Evolutionary conservation across 1,140 invertebrate genomes (phyloP).

Genomic region (Steinernema feltiae): DNA sequence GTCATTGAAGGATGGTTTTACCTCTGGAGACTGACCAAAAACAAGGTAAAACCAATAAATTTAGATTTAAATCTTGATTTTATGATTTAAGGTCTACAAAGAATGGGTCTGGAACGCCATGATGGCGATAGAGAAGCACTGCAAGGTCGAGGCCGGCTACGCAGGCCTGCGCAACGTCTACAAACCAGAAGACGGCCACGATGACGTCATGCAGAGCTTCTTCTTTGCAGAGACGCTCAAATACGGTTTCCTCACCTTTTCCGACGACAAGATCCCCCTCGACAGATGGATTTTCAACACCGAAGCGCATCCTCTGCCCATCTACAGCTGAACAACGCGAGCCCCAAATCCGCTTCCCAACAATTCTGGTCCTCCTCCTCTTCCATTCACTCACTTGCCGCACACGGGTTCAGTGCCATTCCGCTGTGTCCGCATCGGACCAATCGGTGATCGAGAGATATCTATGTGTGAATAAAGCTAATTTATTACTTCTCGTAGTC

Average conservation of each 20-base stretch:
- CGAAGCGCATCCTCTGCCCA: constrained; percentile 82
- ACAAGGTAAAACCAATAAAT: constrained; percentile 63
- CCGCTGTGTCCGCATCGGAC: no score
- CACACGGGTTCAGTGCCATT: no score
- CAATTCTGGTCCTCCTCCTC: no score
- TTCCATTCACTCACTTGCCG: no score
- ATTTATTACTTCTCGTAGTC: no score
- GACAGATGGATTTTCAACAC: constrained; percentile 99
- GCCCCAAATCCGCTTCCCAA: no score
- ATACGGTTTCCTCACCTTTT: constrained; percentile 94
- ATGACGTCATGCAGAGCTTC: constrained; percentile 97
- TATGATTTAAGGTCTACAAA: constrained; percentile 69
- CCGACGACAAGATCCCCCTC: constrained; percentile 83
- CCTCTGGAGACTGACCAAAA: constrained; percentile 89
- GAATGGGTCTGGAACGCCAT: constrained; percentile 96
- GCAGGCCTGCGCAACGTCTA: constrained; percentile 92
- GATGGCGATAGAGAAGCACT: constrained; percentile 85
- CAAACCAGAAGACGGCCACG: constrained; percentile 72
- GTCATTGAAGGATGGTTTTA: constrained; percentile 95
- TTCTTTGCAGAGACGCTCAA: constrained; percentile 90
- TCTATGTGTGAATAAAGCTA: no score
- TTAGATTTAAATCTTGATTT: neutral
- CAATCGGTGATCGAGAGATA: no score
- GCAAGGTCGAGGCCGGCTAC: constrained; percentile 81
- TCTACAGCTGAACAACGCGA: no score